Base-by-base conservation (phyloP, 1,140 invertebrate genomes). In the Daktulosphaira vitifoliae region DNA sequence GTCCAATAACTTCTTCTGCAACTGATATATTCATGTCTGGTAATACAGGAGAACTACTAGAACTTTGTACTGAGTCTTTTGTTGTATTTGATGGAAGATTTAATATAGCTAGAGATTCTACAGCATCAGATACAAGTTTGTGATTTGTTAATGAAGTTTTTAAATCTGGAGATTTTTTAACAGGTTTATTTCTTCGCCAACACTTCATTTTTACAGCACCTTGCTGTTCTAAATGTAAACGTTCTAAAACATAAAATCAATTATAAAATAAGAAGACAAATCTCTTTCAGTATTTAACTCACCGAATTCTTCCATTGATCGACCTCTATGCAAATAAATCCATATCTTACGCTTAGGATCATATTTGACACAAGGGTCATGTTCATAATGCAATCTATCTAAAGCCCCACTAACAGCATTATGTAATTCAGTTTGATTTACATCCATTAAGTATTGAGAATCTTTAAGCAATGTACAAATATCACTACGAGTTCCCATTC, bases 291-390 rank as follows among this genome's bases (percentile, higher is more conserved):
- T 11, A 33, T 6, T 33, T 33, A 33, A 33, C 29, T 33, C 53
- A 73, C 71, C 87, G 75, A 89, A 89, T 75, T 90, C 88, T 68
- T 86, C 81, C 73, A 88, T 84, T 11, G 82, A 82, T 65, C 87
- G 76, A 74, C 81, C 86, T 46, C 88, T 79, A 75, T 95, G 91
- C 52, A 93, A 76, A 76, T 94, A 93, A 37, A 93, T 85, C 92
- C 92, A 95, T 13, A 90, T 83, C 76, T 94, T 94, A 7, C 87
- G 78, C 70, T 88, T 87, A 0, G 88, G 84, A 73, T 94, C 90
- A 74, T 92, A 94, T 71, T 90, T 87, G 1, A 94, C 90, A 73
- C 90, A 93, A 0, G 91, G 90, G 79, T 94, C 90, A 64, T 86
- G 78, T 72, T 92, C 90, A 53, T 88, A 90, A 74, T 94, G 91